These are phyloP conservation scores for Graptemys geographica DNA, from an alignment of 2,797 vertebrate genomes.

Conservation along the genomic window DNA sequence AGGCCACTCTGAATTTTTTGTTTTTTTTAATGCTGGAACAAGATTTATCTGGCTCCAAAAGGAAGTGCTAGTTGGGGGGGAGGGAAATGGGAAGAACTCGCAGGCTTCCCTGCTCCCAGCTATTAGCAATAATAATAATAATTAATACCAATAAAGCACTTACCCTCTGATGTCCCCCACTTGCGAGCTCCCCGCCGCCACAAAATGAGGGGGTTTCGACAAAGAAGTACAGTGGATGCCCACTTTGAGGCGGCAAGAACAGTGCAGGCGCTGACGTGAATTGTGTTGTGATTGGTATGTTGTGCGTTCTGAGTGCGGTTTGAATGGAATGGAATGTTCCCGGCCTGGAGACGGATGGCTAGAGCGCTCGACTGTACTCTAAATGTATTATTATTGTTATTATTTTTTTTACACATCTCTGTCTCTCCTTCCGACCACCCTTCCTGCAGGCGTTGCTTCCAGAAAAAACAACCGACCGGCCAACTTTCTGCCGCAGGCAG, in stretches of 20 bases:
- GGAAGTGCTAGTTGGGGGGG: neutral
- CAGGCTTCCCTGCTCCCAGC: neutral
- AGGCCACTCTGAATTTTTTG: neutral
- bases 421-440: neutral
- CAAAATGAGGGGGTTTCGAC: neutral
- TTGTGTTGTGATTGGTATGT: neutral
- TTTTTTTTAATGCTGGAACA: neutral
- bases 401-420: neutral
- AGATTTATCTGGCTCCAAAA: conserved; percentile 46
- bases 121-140: neutral
- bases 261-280: conserved; percentile 15
- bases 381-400: neutral
- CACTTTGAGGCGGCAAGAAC: neutral
- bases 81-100: neutral
- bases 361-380: conserved; percentile 21
- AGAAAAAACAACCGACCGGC: neutral
- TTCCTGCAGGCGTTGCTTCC: neutral
- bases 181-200: neutral
- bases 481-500: conserved; percentile 9
- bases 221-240: neutral
- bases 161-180: neutral
- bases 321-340: conserved; percentile 57
- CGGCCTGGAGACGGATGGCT: conserved; percentile 25
- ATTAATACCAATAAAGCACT: neutral
- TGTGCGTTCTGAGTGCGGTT: neutral